These are phyloP conservation scores for Struthidea cinerea DNA, from an alignment of 2,113 vertebrate species.

Conservation along the genomic window DNA sequence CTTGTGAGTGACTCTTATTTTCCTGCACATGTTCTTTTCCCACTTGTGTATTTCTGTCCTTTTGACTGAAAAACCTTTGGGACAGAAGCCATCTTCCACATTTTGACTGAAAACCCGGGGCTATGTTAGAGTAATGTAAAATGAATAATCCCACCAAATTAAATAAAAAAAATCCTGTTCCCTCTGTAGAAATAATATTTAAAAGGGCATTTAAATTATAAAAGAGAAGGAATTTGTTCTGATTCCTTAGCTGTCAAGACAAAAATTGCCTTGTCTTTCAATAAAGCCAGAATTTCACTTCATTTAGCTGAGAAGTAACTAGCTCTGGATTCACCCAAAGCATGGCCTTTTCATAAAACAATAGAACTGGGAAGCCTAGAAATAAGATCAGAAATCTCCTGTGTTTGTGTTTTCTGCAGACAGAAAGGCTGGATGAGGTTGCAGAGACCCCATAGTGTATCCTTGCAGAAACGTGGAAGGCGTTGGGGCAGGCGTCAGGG, in stretches of 20 bases:
- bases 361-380: background rate
- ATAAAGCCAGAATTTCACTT: background rate
- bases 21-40: background rate
- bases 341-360: background rate
- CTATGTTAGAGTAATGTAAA: background rate
- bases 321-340: background rate
- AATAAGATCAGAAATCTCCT: background rate
- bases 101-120: background rate
- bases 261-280: background rate
- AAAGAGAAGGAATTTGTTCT: background rate
- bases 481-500: rapidly evolving
- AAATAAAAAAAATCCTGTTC: background rate
- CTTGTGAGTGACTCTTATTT: background rate
- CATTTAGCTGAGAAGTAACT: background rate
- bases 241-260: background rate
- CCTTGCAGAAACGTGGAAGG: background rate
- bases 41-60: background rate
- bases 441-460: rapidly evolving
- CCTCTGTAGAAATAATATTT: background rate
- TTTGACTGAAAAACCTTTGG: background rate
- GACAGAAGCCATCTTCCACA: background rate
- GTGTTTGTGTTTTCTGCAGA: background rate
- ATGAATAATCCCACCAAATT: background rate
- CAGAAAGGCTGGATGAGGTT: background rate
- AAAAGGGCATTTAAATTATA: background rate